phyloP scores from a whole-genome alignment of 2,797 vertebrate species.

The Periophthalmus magnuspinnatus region DNA sequence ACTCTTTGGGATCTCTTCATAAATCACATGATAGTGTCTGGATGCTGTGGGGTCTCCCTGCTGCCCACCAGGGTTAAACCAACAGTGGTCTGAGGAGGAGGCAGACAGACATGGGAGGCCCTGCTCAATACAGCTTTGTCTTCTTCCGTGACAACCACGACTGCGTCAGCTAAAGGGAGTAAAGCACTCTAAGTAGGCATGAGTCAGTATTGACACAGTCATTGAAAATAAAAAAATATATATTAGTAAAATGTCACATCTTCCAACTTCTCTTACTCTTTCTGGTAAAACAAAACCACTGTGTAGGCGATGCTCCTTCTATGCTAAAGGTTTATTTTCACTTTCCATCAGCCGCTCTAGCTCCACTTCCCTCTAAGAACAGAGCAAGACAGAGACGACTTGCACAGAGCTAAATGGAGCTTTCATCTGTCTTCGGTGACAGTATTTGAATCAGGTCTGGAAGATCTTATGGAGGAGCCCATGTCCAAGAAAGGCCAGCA shows the following conservation, averaged over 20 bases:
- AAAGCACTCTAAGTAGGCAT: constrained; percentile 27
- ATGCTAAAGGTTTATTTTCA: constrained; percentile 39
- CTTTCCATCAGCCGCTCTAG: constrained; percentile 36
- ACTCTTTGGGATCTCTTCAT: constrained; percentile 54
- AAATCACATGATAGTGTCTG: constrained; percentile 74
- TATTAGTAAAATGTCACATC: constrained; percentile 9
- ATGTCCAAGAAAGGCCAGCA: constrained; percentile 54
- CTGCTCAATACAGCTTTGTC: constrained; percentile 61
- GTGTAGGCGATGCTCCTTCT: constrained; percentile 45
- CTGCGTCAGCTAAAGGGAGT: constrained; percentile 33
- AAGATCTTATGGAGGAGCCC: constrained; percentile 59
- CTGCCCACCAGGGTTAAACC: constrained; percentile 80
- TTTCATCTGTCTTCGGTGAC: constrained; percentile 72
- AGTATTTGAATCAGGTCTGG: constrained; percentile 72
- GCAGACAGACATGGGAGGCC: constrained; percentile 62
- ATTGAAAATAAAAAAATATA: constrained; percentile 5
- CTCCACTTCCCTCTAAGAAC: constrained; percentile 54
- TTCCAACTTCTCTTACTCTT: constrained; percentile 5
- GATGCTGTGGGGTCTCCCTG: constrained; percentile 67
- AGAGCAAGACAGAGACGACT: constrained; percentile 45
- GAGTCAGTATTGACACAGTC: constrained; percentile 12
- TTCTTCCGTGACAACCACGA: constrained; percentile 62
- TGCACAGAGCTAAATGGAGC: constrained; percentile 68
- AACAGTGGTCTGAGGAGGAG: constrained; percentile 71
- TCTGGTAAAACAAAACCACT: constrained; percentile 11